A percentile compares a stretch with the other conserved stretches of the same genome.
Evolutionary conservation across 2,888 invertebrate species (phyloP).

Genomic region (Tiliacea citrago): DNA sequence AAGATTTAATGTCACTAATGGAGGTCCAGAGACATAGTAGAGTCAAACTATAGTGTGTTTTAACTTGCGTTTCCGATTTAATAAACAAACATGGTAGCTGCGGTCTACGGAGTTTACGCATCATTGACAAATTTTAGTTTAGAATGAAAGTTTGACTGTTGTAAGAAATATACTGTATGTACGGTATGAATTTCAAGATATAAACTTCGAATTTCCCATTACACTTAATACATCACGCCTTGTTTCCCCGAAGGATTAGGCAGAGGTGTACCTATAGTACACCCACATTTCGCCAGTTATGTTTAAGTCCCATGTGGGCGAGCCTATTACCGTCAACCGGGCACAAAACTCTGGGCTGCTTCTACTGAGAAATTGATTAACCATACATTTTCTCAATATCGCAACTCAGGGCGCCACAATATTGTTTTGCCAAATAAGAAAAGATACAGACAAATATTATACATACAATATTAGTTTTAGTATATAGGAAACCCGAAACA

Average conservation of each 20-base stretch:
- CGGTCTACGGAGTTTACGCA: not conserved
- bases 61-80: not conserved
- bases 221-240: too few species aligned
- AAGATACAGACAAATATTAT: not conserved
- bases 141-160: not conserved
- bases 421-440: not conserved
- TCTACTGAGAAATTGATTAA: too few species aligned
- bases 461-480: too few species aligned
- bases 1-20: slow-evolving; percentile 16
- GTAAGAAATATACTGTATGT: not conserved
- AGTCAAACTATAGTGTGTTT: not conserved
- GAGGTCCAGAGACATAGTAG: not conserved
- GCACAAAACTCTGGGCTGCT: too few species aligned
- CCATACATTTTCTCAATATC: not conserved
- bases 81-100: not conserved
- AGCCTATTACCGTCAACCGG: too few species aligned
- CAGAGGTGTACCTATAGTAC: too few species aligned
- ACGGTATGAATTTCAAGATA: too few species aligned
- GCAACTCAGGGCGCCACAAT: not conserved
- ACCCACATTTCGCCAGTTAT: too few species aligned
- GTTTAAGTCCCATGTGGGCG: too few species aligned
- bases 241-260: too few species aligned
- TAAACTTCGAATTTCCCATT: not conserved
- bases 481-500: too few species aligned
- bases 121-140: not conserved